These are phyloP conservation scores for Nudaria mundana DNA, from an alignment of 2,888 invertebrate genomes.

Conservation along the genomic window DNA sequence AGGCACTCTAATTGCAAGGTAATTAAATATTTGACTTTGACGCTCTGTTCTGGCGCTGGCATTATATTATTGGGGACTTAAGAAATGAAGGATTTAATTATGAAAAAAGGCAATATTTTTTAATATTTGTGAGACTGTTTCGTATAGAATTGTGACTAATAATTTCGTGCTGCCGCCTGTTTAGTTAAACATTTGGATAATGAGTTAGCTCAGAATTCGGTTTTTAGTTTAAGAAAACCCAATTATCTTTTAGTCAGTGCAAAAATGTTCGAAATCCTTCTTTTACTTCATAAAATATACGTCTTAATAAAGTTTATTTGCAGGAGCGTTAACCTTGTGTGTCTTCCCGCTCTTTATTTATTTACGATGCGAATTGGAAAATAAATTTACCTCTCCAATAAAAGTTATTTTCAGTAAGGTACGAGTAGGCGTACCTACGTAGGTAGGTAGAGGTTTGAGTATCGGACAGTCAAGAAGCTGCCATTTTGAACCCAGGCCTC, in stretches of 20 bases:
- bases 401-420: too few relatives aligned
- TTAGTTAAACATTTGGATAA: neutral
- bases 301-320: too few relatives aligned
- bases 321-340: neutral
- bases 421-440: neutral
- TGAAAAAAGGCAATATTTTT: neutral
- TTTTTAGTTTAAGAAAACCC: too few relatives aligned
- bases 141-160: neutral
- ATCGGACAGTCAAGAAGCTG: neutral
- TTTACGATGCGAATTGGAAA: neutral
- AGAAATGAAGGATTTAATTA: neutral
- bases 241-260: too few relatives aligned
- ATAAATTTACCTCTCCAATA: neutral
- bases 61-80: neutral
- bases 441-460: neutral
- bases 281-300: too few relatives aligned
- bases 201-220: too few relatives aligned
- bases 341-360: neutral
- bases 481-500: too few relatives aligned
- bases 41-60: neutral
- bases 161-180: too few relatives aligned
- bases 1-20: slow-evolving; percentile 6
- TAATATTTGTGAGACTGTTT: neutral
- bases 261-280: too few relatives aligned
- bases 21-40: slow-evolving; percentile 10